phyloP scores from a whole-genome alignment of 2,113 vertebrate genomes.

The Spea bombifrons region DNA sequence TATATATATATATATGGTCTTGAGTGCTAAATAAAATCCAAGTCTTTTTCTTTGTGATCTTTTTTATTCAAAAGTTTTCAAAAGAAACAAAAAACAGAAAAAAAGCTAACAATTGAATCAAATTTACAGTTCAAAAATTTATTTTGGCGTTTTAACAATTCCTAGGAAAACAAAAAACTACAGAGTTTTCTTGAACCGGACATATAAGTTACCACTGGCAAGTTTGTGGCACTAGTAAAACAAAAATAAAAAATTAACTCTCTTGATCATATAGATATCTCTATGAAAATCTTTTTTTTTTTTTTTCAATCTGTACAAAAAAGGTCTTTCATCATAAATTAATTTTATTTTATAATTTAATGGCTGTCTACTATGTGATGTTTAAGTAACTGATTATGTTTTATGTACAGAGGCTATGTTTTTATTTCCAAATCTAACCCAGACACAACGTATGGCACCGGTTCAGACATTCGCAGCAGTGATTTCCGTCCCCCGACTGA shows the following conservation, averaged over 20 bases:
- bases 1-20: too few species aligned
- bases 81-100: slow-evolving; percentile 91
- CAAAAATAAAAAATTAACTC: slow-evolving; percentile 91
- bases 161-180: slow-evolving; percentile 82
- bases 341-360: slow-evolving; percentile 96
- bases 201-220: slow-evolving; percentile 94
- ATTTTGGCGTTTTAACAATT: slow-evolving; percentile 88
- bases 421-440: slow-evolving; percentile 80
- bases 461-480: slow-evolving; percentile 90
- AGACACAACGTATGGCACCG: slow-evolving; percentile 91
- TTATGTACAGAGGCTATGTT: slow-evolving; percentile 86
- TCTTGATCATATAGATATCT: slow-evolving; percentile 95
- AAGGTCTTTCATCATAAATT: slow-evolving; percentile 99
- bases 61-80: slow-evolving; percentile 95
- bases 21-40: not conserved
- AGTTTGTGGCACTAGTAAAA: slow-evolving; percentile 91
- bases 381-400: slow-evolving; percentile 79
- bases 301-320: slow-evolving; percentile 96
- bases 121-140: slow-evolving; percentile 88
- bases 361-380: slow-evolving; percentile 95
- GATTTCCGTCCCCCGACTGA: slow-evolving; percentile 73
- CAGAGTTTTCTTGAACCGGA: slow-evolving; percentile 91
- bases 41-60: slow-evolving; percentile 60
- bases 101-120: slow-evolving; percentile 90
- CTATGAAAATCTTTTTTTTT: slow-evolving; percentile 90